A percentile compares a stretch with the other conserved stretches of the same genome.
Evolutionary conservation across 2,797 vertebrate species (phyloP).

Genomic region (Nasua narica): DNA sequence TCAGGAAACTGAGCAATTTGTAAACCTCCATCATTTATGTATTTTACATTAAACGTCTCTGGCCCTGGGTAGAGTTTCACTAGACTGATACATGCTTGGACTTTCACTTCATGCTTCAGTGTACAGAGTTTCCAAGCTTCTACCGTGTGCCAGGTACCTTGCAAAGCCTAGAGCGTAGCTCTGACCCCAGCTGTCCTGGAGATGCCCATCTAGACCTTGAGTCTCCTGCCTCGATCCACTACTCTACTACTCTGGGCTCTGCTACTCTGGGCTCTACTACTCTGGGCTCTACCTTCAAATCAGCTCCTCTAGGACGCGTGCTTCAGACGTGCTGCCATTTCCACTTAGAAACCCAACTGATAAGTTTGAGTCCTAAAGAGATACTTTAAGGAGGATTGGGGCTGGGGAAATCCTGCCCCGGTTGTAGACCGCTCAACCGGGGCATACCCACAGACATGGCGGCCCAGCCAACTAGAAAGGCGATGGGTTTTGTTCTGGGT

Average conservation of each 20-base stretch:
- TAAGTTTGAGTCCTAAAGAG: background rate
- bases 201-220: background rate
- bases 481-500: background rate
- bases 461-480: background rate
- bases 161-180: background rate
- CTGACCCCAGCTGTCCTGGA: background rate
- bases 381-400: background rate
- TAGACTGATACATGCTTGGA: background rate
- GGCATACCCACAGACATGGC: accelerated
- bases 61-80: background rate
- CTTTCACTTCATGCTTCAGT: background rate
- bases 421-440: background rate
- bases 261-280: background rate
- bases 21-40: background rate
- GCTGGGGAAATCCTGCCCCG: background rate
- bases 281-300: background rate
- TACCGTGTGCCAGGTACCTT: accelerated
- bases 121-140: background rate
- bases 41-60: background rate
- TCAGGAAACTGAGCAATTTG: background rate
- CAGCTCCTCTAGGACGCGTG: background rate
- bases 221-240: background rate
- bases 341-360: background rate
- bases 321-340: background rate
- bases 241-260: background rate